A percentile compares a stretch with the other conserved stretches of the same genome.
These are phyloP conservation scores for Ahaetulla prasina DNA, from an alignment of 2,113 vertebrate species.

Conservation along the genomic window DNA sequence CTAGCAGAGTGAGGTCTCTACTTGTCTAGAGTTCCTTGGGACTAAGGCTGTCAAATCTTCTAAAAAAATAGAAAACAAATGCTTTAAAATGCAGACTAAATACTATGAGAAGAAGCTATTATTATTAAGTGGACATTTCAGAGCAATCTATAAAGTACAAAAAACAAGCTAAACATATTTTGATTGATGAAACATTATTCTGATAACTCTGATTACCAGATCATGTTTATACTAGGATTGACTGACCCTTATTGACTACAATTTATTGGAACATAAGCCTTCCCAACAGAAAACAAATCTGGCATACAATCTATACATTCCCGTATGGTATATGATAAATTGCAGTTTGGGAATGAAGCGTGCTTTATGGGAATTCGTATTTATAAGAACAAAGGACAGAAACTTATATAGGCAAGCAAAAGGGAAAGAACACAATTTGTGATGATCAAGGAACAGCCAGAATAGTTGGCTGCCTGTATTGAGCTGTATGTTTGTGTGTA, in stretches of 20 bases:
- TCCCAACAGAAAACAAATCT: neutral
- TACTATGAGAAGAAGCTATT: neutral
- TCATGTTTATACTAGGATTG: neutral
- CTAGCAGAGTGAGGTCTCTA: neutral
- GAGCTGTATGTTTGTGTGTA: neutral
- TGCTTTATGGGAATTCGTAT: neutral
- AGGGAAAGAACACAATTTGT: neutral
- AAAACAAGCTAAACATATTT: neutral
- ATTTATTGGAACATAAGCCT: neutral
- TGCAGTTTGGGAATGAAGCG: neutral
- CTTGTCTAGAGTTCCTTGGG: neutral
- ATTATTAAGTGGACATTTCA: neutral
- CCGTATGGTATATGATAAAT: neutral
- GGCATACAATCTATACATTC: neutral
- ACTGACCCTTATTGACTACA: neutral
- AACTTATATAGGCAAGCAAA: neutral
- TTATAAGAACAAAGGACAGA: neutral
- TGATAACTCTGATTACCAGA: neutral
- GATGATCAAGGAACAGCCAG: neutral
- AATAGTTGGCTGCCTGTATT: neutral
- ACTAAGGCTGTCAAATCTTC: neutral
- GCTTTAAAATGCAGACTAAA: neutral
- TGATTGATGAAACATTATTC: neutral
- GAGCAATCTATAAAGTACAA: neutral
- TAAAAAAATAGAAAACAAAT: neutral